A percentile compares a stretch with the other conserved stretches of the same genome.
These are phyloP conservation scores for Apis florea DNA, from an alignment of 1,140 invertebrate species.

Conservation along the genomic window DNA sequence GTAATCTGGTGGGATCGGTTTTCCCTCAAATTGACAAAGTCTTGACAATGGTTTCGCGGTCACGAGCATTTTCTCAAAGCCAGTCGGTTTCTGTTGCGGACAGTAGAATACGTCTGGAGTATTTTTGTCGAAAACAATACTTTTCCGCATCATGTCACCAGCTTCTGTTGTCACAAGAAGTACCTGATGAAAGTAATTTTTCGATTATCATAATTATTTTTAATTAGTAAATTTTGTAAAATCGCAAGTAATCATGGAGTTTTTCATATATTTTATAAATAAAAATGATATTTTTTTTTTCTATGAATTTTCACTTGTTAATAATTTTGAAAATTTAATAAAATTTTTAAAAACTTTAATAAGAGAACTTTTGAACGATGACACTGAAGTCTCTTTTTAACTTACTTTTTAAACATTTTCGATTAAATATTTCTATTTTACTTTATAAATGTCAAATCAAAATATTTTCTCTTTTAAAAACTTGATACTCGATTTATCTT, in stretches of 20 bases:
- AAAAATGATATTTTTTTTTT: neutral
- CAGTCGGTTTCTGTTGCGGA: slow-evolving; percentile 88
- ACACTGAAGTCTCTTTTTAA: too few relatives aligned
- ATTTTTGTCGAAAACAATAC: slow-evolving; percentile 91
- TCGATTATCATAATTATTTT: neutral
- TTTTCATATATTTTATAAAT: neutral
- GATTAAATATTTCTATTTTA: neutral
- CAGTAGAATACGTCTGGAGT: slow-evolving; percentile 92
- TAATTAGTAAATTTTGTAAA: neutral
- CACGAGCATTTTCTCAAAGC: slow-evolving; percentile 85
- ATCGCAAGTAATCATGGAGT: neutral
- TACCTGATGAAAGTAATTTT: slow-evolving; percentile 19
- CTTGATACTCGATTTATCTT: neutral
- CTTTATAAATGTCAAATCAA: too few relatives aligned
- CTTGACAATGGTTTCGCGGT: slow-evolving; percentile 85
- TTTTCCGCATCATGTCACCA: slow-evolving; percentile 90
- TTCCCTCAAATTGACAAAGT: slow-evolving; percentile 89
- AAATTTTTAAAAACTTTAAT: too few relatives aligned
- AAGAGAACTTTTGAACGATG: too few relatives aligned
- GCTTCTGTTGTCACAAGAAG: slow-evolving; percentile 73
- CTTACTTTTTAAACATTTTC: neutral
- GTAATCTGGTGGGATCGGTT: slow-evolving; percentile 86
- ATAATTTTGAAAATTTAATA: too few relatives aligned
- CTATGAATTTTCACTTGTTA: too few relatives aligned
- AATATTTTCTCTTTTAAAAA: neutral